Conservation (phyloP, 2,797 vertebrate species). For the Chaenodraco wilsoni region DNA sequence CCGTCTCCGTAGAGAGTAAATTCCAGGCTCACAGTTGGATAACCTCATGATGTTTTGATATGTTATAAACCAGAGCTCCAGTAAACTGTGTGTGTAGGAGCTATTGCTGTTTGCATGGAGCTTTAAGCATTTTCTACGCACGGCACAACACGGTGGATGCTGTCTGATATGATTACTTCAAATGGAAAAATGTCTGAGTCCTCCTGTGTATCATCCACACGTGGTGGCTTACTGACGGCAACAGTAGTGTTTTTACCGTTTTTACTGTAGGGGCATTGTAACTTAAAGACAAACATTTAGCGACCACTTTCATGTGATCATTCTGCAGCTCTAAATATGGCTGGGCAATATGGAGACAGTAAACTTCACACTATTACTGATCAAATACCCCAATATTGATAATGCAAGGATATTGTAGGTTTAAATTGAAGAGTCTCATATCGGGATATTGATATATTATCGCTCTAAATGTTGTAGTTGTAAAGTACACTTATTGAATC, state of each 20-base stretch:
- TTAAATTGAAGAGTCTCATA: too few species aligned
- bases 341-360: too few species aligned
- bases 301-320: not conserved
- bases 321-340: conserved; percentile 1
- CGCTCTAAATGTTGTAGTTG: too few species aligned
- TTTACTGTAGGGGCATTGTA: not conserved
- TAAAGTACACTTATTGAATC: not conserved
- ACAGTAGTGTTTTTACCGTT: not conserved
- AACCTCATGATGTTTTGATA: not conserved
- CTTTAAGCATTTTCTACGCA: conserved; percentile 26
- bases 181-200: not conserved
- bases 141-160: conserved; percentile 16
- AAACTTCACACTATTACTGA: too few species aligned
- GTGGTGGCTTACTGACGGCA: not conserved
- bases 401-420: too few species aligned
- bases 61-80: conserved; percentile 41
- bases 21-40: not conserved
- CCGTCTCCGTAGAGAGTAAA: not conserved
- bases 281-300: too few species aligned
- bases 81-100: conserved; percentile 24
- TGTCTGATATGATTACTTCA: conserved; percentile 15
- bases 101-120: conserved; percentile 29
- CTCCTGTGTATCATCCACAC: not conserved
- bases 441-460: too few species aligned
- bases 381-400: too few species aligned